Evolutionary conservation across 2,797 vertebrate species (phyloP).

Genomic region (Acrossocheilus wenchowensis): DNA sequence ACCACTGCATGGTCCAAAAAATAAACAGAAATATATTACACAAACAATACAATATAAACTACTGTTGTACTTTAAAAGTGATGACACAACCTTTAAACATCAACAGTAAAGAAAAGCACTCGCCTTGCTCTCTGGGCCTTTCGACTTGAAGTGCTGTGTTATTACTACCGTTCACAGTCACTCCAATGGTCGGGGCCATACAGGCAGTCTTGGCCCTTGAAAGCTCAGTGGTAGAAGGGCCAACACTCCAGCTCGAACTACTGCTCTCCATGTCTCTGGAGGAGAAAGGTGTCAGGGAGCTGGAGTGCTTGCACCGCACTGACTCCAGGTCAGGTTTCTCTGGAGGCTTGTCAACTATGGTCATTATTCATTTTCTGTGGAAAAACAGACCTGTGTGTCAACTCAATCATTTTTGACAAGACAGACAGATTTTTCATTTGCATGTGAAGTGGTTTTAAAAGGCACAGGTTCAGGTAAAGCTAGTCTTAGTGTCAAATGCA

Average conservation of each 20-base stretch:
- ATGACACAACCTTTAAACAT: background rate
- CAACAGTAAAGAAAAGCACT: slow-evolving; percentile 44
- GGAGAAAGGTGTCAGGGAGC: slow-evolving; percentile 80
- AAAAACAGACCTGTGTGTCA: slow-evolving; percentile 33
- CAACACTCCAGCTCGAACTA: slow-evolving; percentile 86
- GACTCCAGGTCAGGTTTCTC: slow-evolving; percentile 91
- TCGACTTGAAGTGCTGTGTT: slow-evolving; percentile 79
- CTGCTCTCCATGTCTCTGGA: slow-evolving; percentile 91
- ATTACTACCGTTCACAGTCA: slow-evolving; percentile 86
- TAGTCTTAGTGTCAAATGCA: background rate
- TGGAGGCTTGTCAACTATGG: slow-evolving; percentile 95
- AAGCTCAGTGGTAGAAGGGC: slow-evolving; percentile 84
- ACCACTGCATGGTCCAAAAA: slow-evolving; percentile 65
- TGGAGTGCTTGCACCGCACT: slow-evolving; percentile 86
- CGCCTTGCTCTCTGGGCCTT: slow-evolving; percentile 89
- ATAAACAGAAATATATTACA: slow-evolving; percentile 6
- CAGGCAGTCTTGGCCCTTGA: slow-evolving; percentile 83
- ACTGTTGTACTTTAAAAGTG: background rate
- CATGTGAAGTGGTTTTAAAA: slow-evolving; percentile 9
- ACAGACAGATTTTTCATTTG: background rate
- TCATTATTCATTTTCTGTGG: slow-evolving; percentile 96
- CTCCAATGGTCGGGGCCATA: slow-evolving; percentile 87
- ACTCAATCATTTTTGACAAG: background rate
- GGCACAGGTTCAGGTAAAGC: background rate
- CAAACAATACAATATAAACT: background rate